Conservation (phyloP, 2,797 vertebrate species). For the Leptodactylus fallax region DNA sequence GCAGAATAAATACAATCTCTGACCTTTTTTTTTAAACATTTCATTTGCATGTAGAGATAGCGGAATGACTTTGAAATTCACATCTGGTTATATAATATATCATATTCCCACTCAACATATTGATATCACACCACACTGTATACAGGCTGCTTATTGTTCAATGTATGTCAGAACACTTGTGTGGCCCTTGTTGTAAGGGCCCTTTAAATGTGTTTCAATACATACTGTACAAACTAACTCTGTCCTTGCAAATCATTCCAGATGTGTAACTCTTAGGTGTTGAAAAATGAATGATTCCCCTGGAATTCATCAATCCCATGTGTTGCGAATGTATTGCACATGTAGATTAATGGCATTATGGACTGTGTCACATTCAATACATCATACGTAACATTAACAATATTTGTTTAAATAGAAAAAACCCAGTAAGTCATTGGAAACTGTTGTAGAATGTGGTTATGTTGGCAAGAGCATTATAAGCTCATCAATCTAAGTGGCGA, state of each 20-base stretch:
- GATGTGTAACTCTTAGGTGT: slow-evolving; percentile 48
- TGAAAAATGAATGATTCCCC: slow-evolving; percentile 50
- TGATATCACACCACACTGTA: slow-evolving; percentile 6
- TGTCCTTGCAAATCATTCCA: slow-evolving; percentile 52
- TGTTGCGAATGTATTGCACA: slow-evolving; percentile 44
- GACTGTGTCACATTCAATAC: slow-evolving; percentile 43
- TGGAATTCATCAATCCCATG: slow-evolving; percentile 51
- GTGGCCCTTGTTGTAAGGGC: slow-evolving; percentile 43
- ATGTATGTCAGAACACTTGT: slow-evolving; percentile 37
- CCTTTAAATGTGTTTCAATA: slow-evolving; percentile 20
- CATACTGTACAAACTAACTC: slow-evolving; percentile 8
- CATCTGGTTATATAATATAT: slow-evolving; percentile 16
- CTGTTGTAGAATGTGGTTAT: slow-evolving; percentile 37
- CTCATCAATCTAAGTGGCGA: slow-evolving; percentile 36
- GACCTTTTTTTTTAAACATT: neutral
- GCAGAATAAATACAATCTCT: neutral
- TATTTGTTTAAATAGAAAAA: slow-evolving; percentile 45
- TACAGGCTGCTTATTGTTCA: slow-evolving; percentile 17
- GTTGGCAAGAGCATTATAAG: slow-evolving; percentile 29
- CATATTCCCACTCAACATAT: slow-evolving; percentile 8
- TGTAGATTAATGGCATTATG: slow-evolving; percentile 50
- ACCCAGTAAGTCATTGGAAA: slow-evolving; percentile 32
- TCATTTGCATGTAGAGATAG: slow-evolving; percentile 6
- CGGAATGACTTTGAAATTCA: neutral
- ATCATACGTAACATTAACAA: slow-evolving; percentile 53